A percentile compares a stretch with the other conserved stretches of the same genome.
These are phyloP conservation scores for Empidonax alnorum DNA, from an alignment of 2,113 vertebrate genomes.

Conservation along the genomic window DNA sequence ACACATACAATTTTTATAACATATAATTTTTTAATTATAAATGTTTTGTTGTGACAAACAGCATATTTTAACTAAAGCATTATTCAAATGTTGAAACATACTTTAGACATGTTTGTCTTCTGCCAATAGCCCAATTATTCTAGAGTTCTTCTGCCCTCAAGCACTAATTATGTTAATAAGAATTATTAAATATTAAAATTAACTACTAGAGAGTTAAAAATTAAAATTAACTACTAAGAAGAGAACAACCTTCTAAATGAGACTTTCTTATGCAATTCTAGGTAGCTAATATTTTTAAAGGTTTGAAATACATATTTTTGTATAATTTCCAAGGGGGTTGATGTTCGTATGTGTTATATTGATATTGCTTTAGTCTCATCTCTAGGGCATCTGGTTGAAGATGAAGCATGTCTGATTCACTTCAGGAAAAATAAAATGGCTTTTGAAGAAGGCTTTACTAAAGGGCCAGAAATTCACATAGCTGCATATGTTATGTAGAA, in stretches of 20 bases:
- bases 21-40: neutral
- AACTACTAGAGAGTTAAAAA: neutral
- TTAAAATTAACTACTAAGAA: neutral
- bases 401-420: neutral
- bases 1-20: neutral
- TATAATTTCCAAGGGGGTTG: neutral
- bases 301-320: neutral
- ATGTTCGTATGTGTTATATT: neutral
- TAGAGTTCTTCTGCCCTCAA: neutral
- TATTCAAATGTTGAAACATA: neutral
- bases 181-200: neutral
- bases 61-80: neutral
- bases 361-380: neutral
- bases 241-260: neutral
- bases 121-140: neutral
- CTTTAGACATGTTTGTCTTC: neutral
- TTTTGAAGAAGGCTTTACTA: neutral
- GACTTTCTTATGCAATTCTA: neutral
- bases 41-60: neutral
- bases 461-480: neutral
- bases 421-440: neutral
- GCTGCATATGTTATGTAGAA: neutral
- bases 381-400: neutral
- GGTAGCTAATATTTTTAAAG: neutral
- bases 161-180: neutral